Conservation (phyloP, 2,113 vertebrate species). For the Charina bottae region DNA sequence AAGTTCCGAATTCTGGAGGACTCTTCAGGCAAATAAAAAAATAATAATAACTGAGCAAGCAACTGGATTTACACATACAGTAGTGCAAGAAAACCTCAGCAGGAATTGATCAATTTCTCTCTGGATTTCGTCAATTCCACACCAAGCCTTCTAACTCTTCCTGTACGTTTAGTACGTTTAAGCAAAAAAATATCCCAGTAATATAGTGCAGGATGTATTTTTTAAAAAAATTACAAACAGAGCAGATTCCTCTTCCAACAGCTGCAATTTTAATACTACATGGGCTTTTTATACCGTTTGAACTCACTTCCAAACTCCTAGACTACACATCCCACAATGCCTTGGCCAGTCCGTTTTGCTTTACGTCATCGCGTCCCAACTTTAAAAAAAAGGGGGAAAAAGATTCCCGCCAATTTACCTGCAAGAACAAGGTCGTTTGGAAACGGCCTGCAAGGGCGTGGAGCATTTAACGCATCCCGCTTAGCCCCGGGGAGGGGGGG, state of each 20-base stretch:
- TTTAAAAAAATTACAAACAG: too few relatives aligned
- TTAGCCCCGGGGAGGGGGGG: too few relatives aligned
- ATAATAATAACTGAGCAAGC: background rate
- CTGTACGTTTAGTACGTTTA: too few relatives aligned
- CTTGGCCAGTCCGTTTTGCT: constrained; percentile 11
- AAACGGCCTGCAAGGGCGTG: constrained; percentile 27
- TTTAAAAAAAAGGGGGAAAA: background rate
- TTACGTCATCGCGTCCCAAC: constrained; percentile 32
- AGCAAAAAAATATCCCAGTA: too few relatives aligned
- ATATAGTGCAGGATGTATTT: too few relatives aligned
- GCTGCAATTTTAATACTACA: background rate
- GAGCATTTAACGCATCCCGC: background rate
- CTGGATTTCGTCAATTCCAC: too few relatives aligned
- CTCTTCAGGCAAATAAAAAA: background rate
- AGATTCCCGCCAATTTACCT: constrained; percentile 65
- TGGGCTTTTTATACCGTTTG: background rate
- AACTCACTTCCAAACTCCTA: background rate
- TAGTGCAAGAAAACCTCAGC: too few relatives aligned
- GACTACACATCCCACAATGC: constrained; percentile 62
- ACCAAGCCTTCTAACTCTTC: too few relatives aligned
- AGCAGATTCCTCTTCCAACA: too few relatives aligned
- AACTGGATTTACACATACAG: background rate
- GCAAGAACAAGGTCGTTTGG: constrained; percentile 55
- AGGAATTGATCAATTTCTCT: too few relatives aligned
- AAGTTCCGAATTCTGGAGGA: background rate